Conservation (phyloP, 1,140 invertebrate species). For the Trinorchestia longiramus region DNA sequence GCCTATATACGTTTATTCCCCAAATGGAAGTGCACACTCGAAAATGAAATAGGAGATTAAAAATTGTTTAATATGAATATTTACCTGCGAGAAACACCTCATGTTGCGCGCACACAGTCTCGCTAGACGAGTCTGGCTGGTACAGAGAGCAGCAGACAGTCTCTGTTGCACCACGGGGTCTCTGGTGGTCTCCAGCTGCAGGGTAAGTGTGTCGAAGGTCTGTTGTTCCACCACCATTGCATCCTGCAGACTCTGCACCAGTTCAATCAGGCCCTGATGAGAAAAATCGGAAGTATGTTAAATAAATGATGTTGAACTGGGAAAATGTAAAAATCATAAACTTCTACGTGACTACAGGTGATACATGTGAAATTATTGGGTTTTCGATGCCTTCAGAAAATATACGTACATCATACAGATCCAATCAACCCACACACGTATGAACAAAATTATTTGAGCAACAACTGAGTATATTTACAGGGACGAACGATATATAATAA, state of each 20-base stretch:
- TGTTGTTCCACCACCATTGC: constrained; percentile 68
- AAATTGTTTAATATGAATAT: not conserved
- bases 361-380: too few relatives aligned
- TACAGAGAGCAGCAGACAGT: constrained; percentile 67
- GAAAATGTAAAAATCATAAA: too few relatives aligned
- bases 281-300: not conserved
- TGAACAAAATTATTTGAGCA: too few relatives aligned
- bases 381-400: too few relatives aligned
- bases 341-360: too few relatives aligned
- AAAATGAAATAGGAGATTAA: not conserved
- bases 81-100: constrained; percentile 68
- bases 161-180: constrained; percentile 66
- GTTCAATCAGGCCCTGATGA: constrained; percentile 66
- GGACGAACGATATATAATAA: too few relatives aligned
- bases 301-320: not conserved
- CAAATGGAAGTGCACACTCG: too few relatives aligned
- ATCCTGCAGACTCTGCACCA: constrained; percentile 68
- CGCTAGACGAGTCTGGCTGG: constrained; percentile 67
- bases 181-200: constrained; percentile 67
- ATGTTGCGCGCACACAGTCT: constrained; percentile 68
- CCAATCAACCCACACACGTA: too few relatives aligned
- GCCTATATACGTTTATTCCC: too few relatives aligned
- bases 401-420: too few relatives aligned
- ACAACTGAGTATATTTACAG: too few relatives aligned
- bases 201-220: constrained; percentile 67